Evolutionary conservation across 2,888 invertebrate species (phyloP), one percentile per base, ranked within the genome.

Genomic region (Erebia aethiops): DNA sequence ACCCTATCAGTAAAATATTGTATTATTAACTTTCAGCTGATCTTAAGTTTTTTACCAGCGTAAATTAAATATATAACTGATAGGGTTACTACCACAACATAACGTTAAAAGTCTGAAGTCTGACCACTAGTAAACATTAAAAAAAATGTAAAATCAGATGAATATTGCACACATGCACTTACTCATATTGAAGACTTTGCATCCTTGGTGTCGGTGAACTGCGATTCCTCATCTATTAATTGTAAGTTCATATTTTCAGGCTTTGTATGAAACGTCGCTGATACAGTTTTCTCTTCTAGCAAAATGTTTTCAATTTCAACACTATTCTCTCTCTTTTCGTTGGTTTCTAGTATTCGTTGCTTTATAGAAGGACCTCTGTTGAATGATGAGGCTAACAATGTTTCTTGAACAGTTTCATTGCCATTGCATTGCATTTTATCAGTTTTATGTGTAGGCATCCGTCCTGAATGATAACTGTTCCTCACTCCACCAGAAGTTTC

Each of bases 351-450:
- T 18, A 84, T 78, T 69, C 84, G 80, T 62, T 91, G 89, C 73
- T 92, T 92, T 75, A 92, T 81, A 14, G 93, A 92, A 0, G 92
- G 90, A 0, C 94, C 93, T 77, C 95, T 87, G 79, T 95, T 94
- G 67, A 95, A 91, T 14, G 94, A 94, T 8, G 94, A 91, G 13
- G 94, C 94, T 71, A 96, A 84, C 77, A 96, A 85, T 54, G 95
- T 95, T 82, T 96, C 96, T 80, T 96, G 96, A 77, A 96, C 94
- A 1, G 96, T 96, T 77, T 96, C 96, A 84, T 96, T 96, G 1
- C 96, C 97, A 80, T 97, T 97, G 86, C 96, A 96, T 68, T 35
- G 35, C 35, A 96, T 95, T 79, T 96, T 94, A 80, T 96, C 96
- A 11, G 95, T 93, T 78, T 95, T 95, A 69, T 91, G 88, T 8